These are phyloP conservation scores for Synanceia verrucosa DNA, from an alignment of 2,797 vertebrate genomes.

Conservation along the genomic window DNA sequence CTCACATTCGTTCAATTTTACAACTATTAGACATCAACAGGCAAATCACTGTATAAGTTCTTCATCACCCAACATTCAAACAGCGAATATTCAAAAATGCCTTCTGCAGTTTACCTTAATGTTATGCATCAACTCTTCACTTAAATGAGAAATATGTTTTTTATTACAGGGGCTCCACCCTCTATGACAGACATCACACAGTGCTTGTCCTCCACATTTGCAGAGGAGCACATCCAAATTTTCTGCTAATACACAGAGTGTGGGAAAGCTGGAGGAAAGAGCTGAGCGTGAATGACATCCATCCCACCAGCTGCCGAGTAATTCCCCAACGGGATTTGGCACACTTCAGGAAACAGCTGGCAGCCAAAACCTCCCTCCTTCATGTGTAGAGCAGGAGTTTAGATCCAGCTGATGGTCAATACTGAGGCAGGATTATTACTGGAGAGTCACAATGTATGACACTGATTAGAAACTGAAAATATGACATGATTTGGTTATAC, in stretches of 20 bases:
- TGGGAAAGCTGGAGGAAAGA: conserved; percentile 78
- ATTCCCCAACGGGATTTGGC: conserved; percentile 44
- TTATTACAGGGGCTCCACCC: not conserved
- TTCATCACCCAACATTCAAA: not conserved
- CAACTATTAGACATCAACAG: not conserved
- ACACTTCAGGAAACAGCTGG: conserved; percentile 32
- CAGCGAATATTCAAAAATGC: too few species aligned
- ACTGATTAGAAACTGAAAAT: too few species aligned
- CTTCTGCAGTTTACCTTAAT: not conserved
- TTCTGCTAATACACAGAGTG: conserved; percentile 53
- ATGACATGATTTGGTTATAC: not conserved
- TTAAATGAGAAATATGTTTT: too few species aligned
- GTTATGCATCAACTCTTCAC: not conserved
- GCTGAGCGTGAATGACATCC: conserved; percentile 27
- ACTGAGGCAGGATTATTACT: not conserved
- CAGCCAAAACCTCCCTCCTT: not conserved
- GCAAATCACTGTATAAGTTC: not conserved
- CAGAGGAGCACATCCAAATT: not conserved
- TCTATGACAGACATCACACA: not conserved
- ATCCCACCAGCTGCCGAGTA: not conserved
- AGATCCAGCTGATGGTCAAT: not conserved
- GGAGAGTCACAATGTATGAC: too few species aligned
- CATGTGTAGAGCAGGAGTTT: not conserved
- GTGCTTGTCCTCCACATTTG: not conserved
- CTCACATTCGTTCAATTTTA: not conserved